phyloP scores from a whole-genome alignment of 2,797 vertebrate species.

The Pseudomugil tenellus region DNA sequence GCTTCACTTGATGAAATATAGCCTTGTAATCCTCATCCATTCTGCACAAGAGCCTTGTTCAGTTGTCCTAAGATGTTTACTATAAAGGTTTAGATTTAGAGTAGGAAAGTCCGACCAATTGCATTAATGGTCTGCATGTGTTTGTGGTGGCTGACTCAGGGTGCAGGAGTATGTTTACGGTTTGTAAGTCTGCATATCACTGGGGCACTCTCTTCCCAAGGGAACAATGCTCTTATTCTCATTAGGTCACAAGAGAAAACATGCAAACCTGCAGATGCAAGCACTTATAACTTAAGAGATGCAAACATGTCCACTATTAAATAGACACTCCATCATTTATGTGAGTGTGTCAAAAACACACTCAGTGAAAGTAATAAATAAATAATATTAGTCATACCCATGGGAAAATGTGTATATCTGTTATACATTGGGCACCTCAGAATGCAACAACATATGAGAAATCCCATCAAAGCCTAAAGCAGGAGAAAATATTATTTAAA shows the following conservation, averaged over 20 bases:
- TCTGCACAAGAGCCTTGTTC: constrained; percentile 74
- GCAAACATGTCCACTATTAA: constrained; percentile 70
- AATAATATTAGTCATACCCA: constrained; percentile 20
- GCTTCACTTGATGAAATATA: constrained; percentile 75
- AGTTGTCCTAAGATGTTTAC: constrained; percentile 82
- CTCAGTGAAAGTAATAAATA: constrained; percentile 31
- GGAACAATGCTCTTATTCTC: constrained; percentile 76
- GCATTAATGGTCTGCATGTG: constrained; percentile 50
- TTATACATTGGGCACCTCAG: background rate
- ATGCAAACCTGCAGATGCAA: constrained; percentile 78
- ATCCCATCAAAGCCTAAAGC: background rate
- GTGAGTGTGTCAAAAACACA: constrained; percentile 34
- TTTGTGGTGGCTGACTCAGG: constrained; percentile 51
- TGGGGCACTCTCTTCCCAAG: constrained; percentile 66
- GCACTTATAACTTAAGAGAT: constrained; percentile 69
- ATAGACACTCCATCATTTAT: constrained; percentile 68
- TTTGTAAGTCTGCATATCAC: constrained; percentile 65
- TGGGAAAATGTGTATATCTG: constrained; percentile 28
- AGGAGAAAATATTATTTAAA: too few relatives aligned
- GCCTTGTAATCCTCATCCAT: constrained; percentile 79
- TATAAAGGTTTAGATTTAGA: constrained; percentile 83
- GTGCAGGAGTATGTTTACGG: constrained; percentile 77
- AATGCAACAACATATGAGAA: background rate
- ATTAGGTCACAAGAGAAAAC: constrained; percentile 72
- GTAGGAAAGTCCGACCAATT: constrained; percentile 70